Conservation (phyloP, 2,113 vertebrate genomes). For the Hymenochirus boettgeri region DNA sequence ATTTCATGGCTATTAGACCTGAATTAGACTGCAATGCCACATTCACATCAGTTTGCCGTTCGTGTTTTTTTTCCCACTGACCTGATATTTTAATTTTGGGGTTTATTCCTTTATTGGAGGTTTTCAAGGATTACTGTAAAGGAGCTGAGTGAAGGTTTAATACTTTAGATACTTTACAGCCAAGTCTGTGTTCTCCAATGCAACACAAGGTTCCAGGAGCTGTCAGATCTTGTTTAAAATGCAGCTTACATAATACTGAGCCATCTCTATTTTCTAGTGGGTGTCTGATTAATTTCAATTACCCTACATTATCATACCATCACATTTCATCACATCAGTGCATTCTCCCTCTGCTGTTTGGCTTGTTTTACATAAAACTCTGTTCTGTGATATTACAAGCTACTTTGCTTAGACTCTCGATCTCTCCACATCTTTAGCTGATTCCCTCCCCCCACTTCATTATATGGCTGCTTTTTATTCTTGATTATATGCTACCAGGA, state of each 20-base stretch:
- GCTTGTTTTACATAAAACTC: constrained; percentile 6
- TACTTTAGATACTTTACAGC: no score
- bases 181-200: no score
- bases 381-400: no score
- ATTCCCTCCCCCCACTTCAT: no score
- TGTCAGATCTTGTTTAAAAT: constrained; percentile 86
- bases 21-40: constrained; percentile 56
- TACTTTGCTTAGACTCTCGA: no score
- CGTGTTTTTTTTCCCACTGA: not conserved
- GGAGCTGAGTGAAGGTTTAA: constrained; percentile 47
- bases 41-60: no score
- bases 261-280: constrained; percentile 79
- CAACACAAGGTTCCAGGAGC: constrained; percentile 60
- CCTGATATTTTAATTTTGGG: no score
- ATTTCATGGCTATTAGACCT: constrained; percentile 82
- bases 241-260: constrained; percentile 82
- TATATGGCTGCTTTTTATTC: no score
- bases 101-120: no score
- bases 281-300: constrained; percentile 91
- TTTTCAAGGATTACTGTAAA: no score
- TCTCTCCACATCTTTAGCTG: no score
- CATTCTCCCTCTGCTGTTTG: constrained; percentile 64
- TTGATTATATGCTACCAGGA: no score
- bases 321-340: constrained; percentile 87
- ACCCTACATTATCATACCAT: constrained; percentile 97